Evolutionary conservation across 2,797 vertebrate genomes (phyloP).

Genomic region (Staurois parvus): DNA sequence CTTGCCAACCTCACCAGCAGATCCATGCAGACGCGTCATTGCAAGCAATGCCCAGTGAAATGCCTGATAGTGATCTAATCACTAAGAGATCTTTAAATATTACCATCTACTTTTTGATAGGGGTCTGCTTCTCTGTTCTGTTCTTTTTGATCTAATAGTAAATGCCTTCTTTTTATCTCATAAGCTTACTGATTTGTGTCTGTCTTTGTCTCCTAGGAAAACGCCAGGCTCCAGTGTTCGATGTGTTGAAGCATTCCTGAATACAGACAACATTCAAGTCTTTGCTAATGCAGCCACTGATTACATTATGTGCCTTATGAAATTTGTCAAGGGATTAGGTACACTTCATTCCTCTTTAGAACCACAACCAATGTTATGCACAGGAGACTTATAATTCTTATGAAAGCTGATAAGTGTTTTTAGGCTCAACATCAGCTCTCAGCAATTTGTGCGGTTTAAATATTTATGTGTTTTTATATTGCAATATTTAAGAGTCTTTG

Average conservation of each 20-base stretch:
- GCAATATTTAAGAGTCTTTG: too few relatives aligned
- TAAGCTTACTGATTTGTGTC: background rate
- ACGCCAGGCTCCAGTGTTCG: constrained; percentile 93
- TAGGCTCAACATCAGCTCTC: background rate
- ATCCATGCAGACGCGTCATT: too few relatives aligned
- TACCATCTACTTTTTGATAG: background rate
- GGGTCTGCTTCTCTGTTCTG: background rate
- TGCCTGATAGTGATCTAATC: too few relatives aligned
- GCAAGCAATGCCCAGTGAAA: too few relatives aligned
- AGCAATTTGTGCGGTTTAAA: background rate
- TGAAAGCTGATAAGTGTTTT: background rate
- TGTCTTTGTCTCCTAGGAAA: constrained; percentile 79
- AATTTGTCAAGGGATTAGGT: constrained; percentile 97
- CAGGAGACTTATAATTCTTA: too few relatives aligned
- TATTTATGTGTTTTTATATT: too few relatives aligned
- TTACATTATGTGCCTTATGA: constrained; percentile 99
- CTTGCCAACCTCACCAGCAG: too few relatives aligned
- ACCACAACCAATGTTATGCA: background rate
- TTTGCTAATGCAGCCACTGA: constrained; percentile 97
- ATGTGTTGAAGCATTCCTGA: constrained; percentile 97
- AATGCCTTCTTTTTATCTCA: background rate
- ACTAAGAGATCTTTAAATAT: background rate
- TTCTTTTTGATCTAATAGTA: background rate
- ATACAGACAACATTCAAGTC: constrained; percentile 97
- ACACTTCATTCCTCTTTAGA: background rate